Evolutionary conservation across 2,797 vertebrate species (phyloP).

Genomic region (Phalloptychus januarius): DNA sequence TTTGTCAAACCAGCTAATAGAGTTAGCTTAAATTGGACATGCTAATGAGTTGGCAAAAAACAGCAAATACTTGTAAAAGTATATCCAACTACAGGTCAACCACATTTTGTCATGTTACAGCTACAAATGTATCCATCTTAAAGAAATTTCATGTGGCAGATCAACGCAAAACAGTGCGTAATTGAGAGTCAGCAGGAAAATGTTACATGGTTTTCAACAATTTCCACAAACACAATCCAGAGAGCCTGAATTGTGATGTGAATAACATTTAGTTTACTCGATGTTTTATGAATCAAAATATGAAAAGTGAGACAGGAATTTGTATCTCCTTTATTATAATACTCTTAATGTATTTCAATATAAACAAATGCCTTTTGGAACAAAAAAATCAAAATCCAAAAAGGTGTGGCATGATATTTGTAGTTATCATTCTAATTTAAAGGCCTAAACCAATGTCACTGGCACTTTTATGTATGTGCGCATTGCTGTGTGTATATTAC

Average conservation of each 20-base stretch:
- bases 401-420: background rate
- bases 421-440: background rate
- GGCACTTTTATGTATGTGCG: slow-evolving; percentile 12
- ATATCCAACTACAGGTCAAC: background rate
- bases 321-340: background rate
- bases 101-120: background rate
- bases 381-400: background rate
- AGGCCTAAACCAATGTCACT: slow-evolving; percentile 7
- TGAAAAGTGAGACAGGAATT: background rate
- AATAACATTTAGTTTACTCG: background rate
- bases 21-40: background rate
- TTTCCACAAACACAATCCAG: background rate
- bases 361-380: background rate
- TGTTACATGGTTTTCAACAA: background rate
- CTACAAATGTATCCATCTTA: background rate
- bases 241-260: background rate
- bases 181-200: background rate
- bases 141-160: background rate
- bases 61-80: background rate
- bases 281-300: background rate
- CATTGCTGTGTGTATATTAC: slow-evolving; percentile 4
- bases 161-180: background rate
- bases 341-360: background rate
- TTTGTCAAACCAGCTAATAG: background rate
- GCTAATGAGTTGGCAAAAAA: background rate